Evolutionary conservation across 2,797 vertebrate genomes (phyloP).

Genomic region (Onychomys leucogaster): DNA sequence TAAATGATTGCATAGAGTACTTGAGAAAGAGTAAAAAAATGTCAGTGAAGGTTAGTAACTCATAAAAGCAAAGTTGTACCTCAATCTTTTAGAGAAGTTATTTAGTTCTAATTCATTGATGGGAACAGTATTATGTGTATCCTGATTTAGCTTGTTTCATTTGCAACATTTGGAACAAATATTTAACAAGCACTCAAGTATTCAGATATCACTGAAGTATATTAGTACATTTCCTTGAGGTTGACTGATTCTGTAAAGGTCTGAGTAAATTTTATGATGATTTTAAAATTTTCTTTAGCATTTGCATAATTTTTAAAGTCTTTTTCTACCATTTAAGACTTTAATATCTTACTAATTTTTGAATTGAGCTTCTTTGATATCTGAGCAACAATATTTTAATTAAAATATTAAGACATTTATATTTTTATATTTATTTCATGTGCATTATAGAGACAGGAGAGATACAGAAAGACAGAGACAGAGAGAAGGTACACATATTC

Average conservation of each 20-base stretch:
- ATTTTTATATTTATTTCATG: not conserved
- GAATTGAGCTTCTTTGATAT: not conserved
- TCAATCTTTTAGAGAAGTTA: slow-evolving; percentile 43
- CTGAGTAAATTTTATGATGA: not conserved
- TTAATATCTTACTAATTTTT: not conserved
- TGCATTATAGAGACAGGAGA: not conserved
- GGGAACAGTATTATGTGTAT: slow-evolving; percentile 18
- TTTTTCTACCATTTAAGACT: not conserved
- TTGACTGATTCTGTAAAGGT: slow-evolving; percentile 49
- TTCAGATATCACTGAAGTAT: slow-evolving; percentile 19
- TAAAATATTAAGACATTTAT: not conserved
- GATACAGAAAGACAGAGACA: not conserved
- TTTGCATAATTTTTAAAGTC: not conserved
- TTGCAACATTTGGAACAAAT: slow-evolving; percentile 66
- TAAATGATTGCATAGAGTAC: slow-evolving; percentile 16
- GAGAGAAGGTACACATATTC: not conserved
- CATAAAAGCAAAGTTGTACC: slow-evolving; percentile 49
- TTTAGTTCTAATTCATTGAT: slow-evolving; percentile 50
- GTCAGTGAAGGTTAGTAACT: slow-evolving; percentile 38
- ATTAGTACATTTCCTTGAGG: slow-evolving; percentile 44
- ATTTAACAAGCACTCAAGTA: slow-evolving; percentile 51
- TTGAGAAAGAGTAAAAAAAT: slow-evolving; percentile 33
- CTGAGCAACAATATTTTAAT: not conserved
- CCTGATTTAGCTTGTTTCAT: slow-evolving; percentile 45
- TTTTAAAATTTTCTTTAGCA: not conserved